phyloP scores from a whole-genome alignment of 2,888 invertebrate genomes.

The Tromatobia lineatoria region DNA sequence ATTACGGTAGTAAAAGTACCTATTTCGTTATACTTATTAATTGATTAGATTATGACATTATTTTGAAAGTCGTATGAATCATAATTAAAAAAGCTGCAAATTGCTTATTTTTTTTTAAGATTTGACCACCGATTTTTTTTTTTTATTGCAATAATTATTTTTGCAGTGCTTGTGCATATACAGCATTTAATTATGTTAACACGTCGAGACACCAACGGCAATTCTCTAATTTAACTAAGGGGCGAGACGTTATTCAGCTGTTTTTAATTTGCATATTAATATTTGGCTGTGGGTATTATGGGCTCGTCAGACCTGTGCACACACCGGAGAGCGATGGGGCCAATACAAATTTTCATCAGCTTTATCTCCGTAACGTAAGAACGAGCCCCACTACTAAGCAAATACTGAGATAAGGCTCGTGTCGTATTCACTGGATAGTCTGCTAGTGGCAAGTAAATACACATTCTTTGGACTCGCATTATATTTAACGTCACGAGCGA shows the following conservation, averaged over 20 bases:
- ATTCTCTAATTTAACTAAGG: neutral
- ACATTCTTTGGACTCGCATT: neutral
- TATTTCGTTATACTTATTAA: no score
- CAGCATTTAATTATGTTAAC: neutral
- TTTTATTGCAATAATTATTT: neutral
- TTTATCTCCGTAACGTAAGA: slow-evolving; percentile 30
- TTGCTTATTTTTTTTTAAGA: no score
- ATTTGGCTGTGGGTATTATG: neutral
- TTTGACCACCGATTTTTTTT: no score
- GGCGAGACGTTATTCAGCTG: slow-evolving; percentile 9
- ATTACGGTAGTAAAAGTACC: no score
- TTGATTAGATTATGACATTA: no score
- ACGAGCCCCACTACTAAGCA: slow-evolving; percentile 12
- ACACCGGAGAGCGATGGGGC: neutral
- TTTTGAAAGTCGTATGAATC: no score
- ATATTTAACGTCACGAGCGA: neutral
- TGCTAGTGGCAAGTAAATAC: neutral
- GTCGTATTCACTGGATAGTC: neutral
- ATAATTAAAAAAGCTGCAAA: no score
- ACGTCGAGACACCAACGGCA: neutral
- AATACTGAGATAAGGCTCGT: neutral
- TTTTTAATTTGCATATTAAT: slow-evolving; percentile 19
- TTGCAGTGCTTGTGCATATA: neutral
- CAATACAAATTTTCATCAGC: slow-evolving; percentile 9
- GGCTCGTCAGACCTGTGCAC: neutral